Conservation (phyloP, 2,113 vertebrate species). For the Entomyzon cyanotis region DNA sequence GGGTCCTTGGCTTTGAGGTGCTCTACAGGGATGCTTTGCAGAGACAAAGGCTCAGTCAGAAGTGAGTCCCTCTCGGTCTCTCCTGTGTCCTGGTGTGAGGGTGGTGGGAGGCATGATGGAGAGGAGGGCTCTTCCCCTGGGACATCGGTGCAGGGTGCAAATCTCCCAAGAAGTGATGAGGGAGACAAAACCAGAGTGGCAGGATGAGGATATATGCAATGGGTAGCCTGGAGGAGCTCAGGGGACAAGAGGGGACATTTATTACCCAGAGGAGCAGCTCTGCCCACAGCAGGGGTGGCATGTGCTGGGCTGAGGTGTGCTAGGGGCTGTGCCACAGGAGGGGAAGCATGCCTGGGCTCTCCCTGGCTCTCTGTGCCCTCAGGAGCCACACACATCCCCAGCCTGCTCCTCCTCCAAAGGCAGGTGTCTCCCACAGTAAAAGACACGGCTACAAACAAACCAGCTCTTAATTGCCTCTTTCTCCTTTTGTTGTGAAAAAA, state of each 20-base stretch:
- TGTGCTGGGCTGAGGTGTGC: rapidly evolving
- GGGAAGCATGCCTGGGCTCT: rapidly evolving
- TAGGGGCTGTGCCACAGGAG: not conserved
- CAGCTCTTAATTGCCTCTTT: conserved; percentile 42
- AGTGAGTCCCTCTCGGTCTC: rapidly evolving
- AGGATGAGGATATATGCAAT: rapidly evolving
- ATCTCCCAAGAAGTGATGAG: not conserved
- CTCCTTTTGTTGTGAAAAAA: conserved; percentile 20
- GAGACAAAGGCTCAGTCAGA: not conserved
- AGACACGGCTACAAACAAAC: not conserved
- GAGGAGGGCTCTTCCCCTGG: not conserved
- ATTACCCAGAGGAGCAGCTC: not conserved
- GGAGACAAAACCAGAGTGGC: rapidly evolving
- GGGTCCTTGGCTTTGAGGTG: not conserved
- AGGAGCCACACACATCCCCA: rapidly evolving
- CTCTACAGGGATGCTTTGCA: not conserved
- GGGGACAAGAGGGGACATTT: not conserved
- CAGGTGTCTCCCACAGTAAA: not conserved
- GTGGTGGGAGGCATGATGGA: rapidly evolving
- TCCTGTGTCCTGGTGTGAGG: not conserved
- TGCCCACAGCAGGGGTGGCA: rapidly evolving
- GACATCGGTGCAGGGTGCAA: rapidly evolving
- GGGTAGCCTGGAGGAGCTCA: not conserved
- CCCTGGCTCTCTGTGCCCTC: not conserved
- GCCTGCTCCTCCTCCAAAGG: not conserved